Percentiles rank a stretch among this genome's conserved stretches.
Evolutionary conservation across 2,888 invertebrate genomes (phyloP).

Genomic region (Drosophila merina): DNA sequence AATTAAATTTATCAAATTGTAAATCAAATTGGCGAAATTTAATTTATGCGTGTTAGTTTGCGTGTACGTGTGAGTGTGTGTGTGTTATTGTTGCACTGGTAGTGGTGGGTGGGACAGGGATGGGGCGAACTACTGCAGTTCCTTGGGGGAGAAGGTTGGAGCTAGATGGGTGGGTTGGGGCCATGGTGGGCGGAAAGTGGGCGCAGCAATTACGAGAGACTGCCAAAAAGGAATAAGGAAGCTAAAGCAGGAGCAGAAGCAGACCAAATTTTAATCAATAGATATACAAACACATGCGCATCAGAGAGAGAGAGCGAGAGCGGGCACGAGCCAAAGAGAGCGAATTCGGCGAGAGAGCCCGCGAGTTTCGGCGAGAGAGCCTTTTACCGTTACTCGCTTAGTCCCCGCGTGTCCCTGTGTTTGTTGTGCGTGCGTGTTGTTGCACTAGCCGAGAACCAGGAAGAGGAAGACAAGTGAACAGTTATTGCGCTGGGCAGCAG

Average conservation of each 20-base stretch:
- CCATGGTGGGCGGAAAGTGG: slow-evolving; percentile 31
- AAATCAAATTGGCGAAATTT: slow-evolving; percentile 18
- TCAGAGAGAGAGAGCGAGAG: slow-evolving; percentile 11
- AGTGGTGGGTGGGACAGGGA: slow-evolving; percentile 20
- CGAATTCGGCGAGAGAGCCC: slow-evolving; percentile 2
- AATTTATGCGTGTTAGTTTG: slow-evolving; percentile 12
- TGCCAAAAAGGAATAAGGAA: slow-evolving; percentile 56
- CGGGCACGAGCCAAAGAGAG: slow-evolving; percentile 11
- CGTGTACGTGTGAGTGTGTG: slow-evolving; percentile 23
- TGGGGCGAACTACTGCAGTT: slow-evolving; percentile 37
- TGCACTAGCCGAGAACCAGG: slow-evolving; percentile 33
- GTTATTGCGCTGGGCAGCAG: slow-evolving; percentile 71
- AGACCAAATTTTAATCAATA: slow-evolving; percentile 74
- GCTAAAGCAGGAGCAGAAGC: slow-evolving; percentile 48
- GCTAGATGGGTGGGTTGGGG: background rate
- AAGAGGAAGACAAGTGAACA: slow-evolving; percentile 74
- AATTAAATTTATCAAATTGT: slow-evolving; percentile 1
- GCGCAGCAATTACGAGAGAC: slow-evolving; percentile 54
- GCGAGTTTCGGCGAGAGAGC: slow-evolving; percentile 44
- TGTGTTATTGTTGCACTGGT: slow-evolving; percentile 39
- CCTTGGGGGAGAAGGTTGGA: slow-evolving; percentile 9
- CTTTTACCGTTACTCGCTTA: slow-evolving; percentile 12
- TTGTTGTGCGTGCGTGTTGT: slow-evolving; percentile 34
- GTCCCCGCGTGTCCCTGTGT: slow-evolving; percentile 1
- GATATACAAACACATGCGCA: slow-evolving; percentile 53